phyloP scores from a whole-genome alignment of 2,113 vertebrate species.

The Eolophus roseicapilla region DNA sequence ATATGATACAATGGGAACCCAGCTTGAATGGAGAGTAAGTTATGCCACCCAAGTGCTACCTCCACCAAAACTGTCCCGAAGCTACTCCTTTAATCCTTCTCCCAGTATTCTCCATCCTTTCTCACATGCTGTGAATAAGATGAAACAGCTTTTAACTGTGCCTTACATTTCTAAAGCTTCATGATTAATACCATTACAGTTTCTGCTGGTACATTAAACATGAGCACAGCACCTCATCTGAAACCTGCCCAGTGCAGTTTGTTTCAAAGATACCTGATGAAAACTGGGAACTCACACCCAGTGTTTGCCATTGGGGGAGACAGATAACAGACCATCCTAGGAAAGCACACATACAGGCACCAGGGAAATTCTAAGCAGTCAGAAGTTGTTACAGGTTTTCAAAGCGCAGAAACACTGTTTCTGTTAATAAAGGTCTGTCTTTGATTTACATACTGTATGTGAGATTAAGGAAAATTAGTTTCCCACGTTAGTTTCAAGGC shows the following conservation, averaged over 20 bases:
- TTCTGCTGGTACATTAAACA: neutral
- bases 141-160: neutral
- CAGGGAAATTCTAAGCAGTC: neutral
- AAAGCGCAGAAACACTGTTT: neutral
- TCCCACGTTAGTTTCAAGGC: neutral
- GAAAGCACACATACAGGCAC: neutral
- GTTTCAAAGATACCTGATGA: neutral
- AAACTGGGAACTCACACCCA: neutral
- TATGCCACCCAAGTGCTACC: neutral
- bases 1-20: neutral
- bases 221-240: neutral
- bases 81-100: neutral
- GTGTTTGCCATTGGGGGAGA: neutral
- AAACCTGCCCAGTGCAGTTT: neutral
- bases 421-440: neutral
- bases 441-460: neutral
- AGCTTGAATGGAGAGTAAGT: neutral
- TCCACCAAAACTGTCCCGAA: neutral
- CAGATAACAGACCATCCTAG: neutral
- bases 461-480: constrained; percentile 29
- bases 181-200: neutral
- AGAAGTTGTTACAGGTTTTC: neutral
- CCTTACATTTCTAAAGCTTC: neutral
- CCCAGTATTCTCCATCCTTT: neutral
- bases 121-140: neutral